Evolutionary conservation across 2,797 vertebrate genomes (phyloP).

Genomic region (Gallirallus australis): DNA sequence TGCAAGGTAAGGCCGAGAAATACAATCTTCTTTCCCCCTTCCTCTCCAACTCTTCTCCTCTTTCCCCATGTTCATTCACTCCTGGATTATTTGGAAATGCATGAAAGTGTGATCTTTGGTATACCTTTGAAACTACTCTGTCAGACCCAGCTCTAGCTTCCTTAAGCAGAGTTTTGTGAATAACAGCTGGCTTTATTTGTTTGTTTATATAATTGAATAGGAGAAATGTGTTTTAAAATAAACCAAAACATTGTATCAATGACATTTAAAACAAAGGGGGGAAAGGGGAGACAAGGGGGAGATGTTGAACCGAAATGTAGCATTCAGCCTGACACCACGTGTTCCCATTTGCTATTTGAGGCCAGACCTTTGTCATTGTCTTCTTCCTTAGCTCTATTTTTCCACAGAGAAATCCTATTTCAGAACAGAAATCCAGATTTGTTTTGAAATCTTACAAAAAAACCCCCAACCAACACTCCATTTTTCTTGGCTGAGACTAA

Average conservation of each 20-base stretch:
- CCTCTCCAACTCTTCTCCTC: not conserved
- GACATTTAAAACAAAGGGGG: not conserved
- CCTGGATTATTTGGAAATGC: not conserved
- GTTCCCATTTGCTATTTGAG: not conserved
- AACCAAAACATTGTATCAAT: not conserved
- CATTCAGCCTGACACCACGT: not conserved
- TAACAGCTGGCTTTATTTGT: not conserved
- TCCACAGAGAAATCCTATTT: not conserved
- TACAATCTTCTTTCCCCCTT: not conserved
- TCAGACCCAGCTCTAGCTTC: not conserved
- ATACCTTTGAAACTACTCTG: not conserved
- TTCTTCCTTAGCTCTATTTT: constrained; percentile 15
- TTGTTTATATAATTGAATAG: not conserved
- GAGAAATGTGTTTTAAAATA: constrained; percentile 6
- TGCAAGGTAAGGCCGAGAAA: not conserved
- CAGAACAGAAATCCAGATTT: not conserved
- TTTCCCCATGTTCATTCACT: not conserved
- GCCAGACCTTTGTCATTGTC: not conserved
- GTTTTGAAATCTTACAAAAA: constrained; percentile 20
- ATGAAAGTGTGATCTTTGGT: not conserved
- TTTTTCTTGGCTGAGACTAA: constrained; percentile 21
- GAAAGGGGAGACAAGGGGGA: not conserved
- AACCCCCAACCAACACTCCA: rapidly evolving
- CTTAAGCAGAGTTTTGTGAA: not conserved
- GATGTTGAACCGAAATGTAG: not conserved